Evolutionary conservation across 2,888 invertebrate genomes (phyloP), one percentile per base, ranked within the genome.

Genomic region (Phania funesta): DNA sequence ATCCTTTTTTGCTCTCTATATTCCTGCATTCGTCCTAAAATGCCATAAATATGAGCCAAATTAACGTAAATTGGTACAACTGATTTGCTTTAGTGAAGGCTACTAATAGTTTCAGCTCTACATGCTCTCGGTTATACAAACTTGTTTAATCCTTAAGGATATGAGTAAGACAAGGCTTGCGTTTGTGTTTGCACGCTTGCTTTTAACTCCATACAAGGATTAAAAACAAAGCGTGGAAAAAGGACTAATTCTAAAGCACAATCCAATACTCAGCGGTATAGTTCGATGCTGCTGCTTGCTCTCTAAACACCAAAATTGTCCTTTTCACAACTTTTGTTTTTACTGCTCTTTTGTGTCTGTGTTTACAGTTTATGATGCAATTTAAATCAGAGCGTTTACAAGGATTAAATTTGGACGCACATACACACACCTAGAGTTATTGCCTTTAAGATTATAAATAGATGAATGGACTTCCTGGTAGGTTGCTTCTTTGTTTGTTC

Each of bases 361-460:
- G 65, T 65, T 82, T 74, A 73, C 68, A 60, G 64, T 82, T 82
- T 82, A 82, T 82, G 82, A 82, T 82, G 78, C 78, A 78, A 82
- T 82, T 78, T 78, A 82, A 82, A 82, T 78, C 48, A 78, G 82
- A 78, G 82, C 82, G 78, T 75, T 78, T 82, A 44, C 78, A 82
- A 82, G 82, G 78, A 82, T 82, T 82, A 75, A 74, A 29, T 24
- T 3, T 35, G 41, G 46, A 58, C 46, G 24, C 24, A 18, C 38
- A 44, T 6, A 11, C 9, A 22, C 44, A 18, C 13, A 26, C 6
- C 11, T 3, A 22, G 6, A 35, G 46, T 48, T 20, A 29, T 46
- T 35, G 22, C 13, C 13, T 26, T 67, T 52, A 6, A 6, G n/a
- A n/a, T n/a, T n/a, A 22, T 9, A 3, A n/a, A 38, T 1, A 56